Evolutionary conservation across 2,888 invertebrate genomes (phyloP).

Genomic region (Anarsia innoxiella): DNA sequence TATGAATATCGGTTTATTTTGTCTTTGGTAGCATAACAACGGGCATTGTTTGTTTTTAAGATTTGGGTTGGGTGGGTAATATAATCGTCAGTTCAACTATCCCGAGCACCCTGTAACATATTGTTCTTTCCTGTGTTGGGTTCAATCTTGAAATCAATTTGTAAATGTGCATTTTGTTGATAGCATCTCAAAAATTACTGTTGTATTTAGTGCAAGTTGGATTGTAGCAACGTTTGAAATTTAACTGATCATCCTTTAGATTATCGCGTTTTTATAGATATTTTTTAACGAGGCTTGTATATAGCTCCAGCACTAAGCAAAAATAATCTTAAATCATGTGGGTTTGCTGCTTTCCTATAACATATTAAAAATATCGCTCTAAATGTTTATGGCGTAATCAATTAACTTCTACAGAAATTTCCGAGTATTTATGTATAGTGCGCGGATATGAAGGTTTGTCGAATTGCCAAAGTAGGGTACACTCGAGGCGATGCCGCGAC

Average conservation of each 20-base stretch:
- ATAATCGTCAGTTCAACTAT: too few species aligned
- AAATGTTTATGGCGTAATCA: conserved; percentile 24
- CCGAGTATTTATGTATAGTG: conserved; percentile 27
- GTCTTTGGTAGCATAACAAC: too few species aligned
- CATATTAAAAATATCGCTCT: conserved; percentile 16
- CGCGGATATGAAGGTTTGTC: conserved; percentile 50
- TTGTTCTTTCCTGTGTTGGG: too few species aligned
- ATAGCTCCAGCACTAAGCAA: conserved; percentile 37
- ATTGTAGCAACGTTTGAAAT: too few species aligned
- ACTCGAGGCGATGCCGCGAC: conserved; percentile 16
- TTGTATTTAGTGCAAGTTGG: too few species aligned
- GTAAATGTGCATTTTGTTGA: too few species aligned
- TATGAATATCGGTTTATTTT: too few species aligned
- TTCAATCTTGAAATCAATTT: too few species aligned
- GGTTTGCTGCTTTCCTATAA: conserved; percentile 33
- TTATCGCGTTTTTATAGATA: conserved; percentile 47
- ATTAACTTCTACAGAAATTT: conserved; percentile 31
- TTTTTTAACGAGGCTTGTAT: conserved; percentile 42
- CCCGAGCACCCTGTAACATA: too few species aligned
- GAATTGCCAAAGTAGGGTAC: conserved; percentile 57
- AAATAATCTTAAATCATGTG: conserved; percentile 30
- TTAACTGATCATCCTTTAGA: background rate
- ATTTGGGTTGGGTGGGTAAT: too few species aligned
- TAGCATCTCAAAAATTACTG: too few species aligned
- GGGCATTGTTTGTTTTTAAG: too few species aligned